Conservation (phyloP, 2,113 vertebrate genomes). For the Gasterosteus aculeatus region DNA sequence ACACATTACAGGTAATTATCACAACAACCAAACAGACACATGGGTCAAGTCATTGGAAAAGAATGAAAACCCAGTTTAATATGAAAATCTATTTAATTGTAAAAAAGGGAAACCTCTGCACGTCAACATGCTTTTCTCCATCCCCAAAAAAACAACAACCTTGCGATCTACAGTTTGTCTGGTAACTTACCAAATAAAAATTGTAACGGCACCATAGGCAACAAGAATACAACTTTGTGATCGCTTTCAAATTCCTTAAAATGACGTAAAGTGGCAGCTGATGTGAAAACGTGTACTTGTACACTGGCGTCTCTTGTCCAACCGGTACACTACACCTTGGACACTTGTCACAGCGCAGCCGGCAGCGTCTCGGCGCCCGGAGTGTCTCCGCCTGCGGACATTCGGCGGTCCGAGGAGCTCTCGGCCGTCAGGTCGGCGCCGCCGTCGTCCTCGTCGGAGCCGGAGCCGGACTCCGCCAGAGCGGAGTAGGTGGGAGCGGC, state of each 20-base stretch:
- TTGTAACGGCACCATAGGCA: not conserved
- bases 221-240: slow-evolving; percentile 4
- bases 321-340: too few relatives aligned
- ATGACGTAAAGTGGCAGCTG: not conserved
- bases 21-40: not conserved
- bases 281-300: not conserved
- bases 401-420: slow-evolving; percentile 52
- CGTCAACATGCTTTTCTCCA: not conserved
- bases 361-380: not conserved
- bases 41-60: not conserved
- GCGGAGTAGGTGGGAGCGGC: slow-evolving; percentile 78
- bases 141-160: not conserved
- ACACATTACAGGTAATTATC: too few relatives aligned
- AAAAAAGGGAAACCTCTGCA: slow-evolving; percentile 17
- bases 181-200: not conserved
- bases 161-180: not conserved
- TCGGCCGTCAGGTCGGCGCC: slow-evolving; percentile 53
- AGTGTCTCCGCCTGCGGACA: slow-evolving; percentile 5
- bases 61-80: not conserved
- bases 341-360: not conserved
- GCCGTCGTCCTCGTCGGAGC: slow-evolving; percentile 62
- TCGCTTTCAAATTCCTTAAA: not conserved
- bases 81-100: slow-evolving; percentile 46
- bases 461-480: slow-evolving; percentile 30
- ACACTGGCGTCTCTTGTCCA: too few relatives aligned